Evolutionary conservation across 2,888 invertebrate genomes (phyloP).

Genomic region (Diaphora mendica): DNA sequence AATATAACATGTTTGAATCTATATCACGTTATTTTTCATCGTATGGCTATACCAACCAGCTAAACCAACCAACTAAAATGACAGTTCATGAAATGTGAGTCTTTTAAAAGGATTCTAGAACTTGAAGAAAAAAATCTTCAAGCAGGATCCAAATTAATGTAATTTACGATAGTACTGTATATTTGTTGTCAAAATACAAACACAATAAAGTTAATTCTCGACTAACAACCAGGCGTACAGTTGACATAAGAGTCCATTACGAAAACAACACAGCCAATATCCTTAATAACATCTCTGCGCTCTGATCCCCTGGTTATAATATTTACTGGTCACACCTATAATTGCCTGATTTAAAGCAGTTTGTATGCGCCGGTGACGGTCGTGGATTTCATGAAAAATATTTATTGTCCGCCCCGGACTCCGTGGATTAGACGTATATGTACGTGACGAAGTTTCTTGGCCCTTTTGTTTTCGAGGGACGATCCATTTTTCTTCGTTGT

Average conservation of each 20-base stretch:
- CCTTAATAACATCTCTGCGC: conserved; percentile 54
- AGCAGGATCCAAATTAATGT: not conserved
- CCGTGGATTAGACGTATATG: conserved; percentile 81
- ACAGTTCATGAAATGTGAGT: too few relatives aligned
- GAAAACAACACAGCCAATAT: conserved; percentile 56
- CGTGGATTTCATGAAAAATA: conserved; percentile 83
- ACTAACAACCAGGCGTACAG: conserved; percentile 46
- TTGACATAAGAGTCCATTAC: conserved; percentile 51
- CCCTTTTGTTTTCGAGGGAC: conserved; percentile 54
- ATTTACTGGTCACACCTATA: conserved; percentile 83
- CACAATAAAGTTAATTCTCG: conserved; percentile 47
- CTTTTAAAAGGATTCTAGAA: too few relatives aligned
- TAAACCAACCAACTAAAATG: too few relatives aligned
- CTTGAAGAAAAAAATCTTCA: not conserved
- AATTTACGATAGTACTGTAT: not conserved
- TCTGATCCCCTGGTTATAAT: conserved; percentile 80
- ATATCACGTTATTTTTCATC: not conserved
- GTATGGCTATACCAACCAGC: not conserved
- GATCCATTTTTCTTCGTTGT: conserved; percentile 8
- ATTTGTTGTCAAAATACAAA: conserved; percentile 2
- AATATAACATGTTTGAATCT: not conserved
- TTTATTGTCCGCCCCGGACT: conserved; percentile 78
- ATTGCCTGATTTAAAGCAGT: conserved; percentile 84
- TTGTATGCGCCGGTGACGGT: conserved; percentile 79
- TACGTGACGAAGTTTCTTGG: conserved; percentile 71